Evolutionary conservation across 2,888 invertebrate species (phyloP).

Genomic region (Halictus quadricinctus): DNA sequence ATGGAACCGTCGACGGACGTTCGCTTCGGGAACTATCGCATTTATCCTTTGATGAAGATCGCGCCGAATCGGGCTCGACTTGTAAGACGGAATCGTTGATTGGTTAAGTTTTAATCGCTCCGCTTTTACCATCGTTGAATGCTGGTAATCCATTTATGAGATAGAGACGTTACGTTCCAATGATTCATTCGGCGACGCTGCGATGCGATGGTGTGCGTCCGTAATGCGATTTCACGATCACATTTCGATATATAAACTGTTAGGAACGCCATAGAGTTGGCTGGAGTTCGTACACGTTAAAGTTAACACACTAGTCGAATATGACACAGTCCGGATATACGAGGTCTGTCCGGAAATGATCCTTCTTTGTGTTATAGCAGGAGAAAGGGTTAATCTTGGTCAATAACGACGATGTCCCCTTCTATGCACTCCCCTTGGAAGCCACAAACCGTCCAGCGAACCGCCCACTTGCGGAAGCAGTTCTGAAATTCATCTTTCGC

Average conservation of each 20-base stretch:
- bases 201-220: neutral
- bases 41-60: neutral
- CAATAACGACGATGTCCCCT: too few species aligned
- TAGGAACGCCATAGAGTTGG: too few species aligned
- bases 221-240: neutral
- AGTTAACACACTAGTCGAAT: too few species aligned
- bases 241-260: neutral
- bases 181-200: neutral
- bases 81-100: slow-evolving; percentile 6
- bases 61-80: neutral
- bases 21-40: neutral
- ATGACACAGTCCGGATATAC: too few species aligned
- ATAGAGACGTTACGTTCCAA: neutral
- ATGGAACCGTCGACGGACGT: neutral
- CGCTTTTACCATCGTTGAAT: slow-evolving; percentile 2
- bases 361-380: too few species aligned
- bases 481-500: too few species aligned
- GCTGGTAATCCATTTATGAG: neutral
- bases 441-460: too few species aligned
- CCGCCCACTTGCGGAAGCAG: too few species aligned
- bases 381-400: too few species aligned
- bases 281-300: too few species aligned
- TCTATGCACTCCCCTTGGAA: too few species aligned
- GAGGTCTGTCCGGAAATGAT: too few species aligned
- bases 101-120: slow-evolving; percentile 21